phyloP scores from a whole-genome alignment of 2,888 invertebrate genomes.

The Schrankia costaestrigalis region DNA sequence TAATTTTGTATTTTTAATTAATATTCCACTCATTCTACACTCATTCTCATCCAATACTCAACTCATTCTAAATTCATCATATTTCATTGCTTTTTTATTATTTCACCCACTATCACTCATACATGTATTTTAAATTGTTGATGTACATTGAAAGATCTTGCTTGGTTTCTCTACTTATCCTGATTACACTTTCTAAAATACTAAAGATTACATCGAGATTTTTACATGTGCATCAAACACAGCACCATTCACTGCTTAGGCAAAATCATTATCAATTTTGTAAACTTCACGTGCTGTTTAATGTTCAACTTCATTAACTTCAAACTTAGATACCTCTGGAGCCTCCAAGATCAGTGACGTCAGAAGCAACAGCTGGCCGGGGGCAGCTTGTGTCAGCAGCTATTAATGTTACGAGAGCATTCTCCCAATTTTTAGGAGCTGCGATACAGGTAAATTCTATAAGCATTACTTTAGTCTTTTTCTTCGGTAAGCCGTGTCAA shows the following conservation, averaged over 20 bases:
- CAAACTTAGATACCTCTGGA: constrained; percentile 69
- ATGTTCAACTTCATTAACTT: constrained; percentile 20
- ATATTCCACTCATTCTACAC: too few species aligned
- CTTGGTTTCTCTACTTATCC: too few species aligned
- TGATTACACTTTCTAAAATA: too few species aligned
- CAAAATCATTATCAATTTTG: constrained; percentile 22
- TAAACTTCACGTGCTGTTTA: constrained; percentile 1
- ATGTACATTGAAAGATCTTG: too few species aligned
- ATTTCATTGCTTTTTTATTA: too few species aligned
- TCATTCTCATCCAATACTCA: too few species aligned
- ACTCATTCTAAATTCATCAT: too few species aligned
- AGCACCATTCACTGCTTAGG: constrained; percentile 31
- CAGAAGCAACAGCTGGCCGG: constrained; percentile 61
- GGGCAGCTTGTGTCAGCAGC: constrained; percentile 85
- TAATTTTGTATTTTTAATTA: too few species aligned
- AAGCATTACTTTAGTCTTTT: neutral
- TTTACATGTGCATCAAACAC: constrained; percentile 4
- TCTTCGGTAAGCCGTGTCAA: neutral
- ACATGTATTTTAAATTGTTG: too few species aligned
- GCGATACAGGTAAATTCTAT: constrained; percentile 85
- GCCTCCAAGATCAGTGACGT: constrained; percentile 64
- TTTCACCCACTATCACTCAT: too few species aligned
- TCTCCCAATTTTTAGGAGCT: constrained; percentile 88
- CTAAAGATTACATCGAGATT: too few species aligned
- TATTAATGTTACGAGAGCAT: constrained; percentile 87